A percentile compares a stretch with the other conserved stretches of the same genome.
Conservation (phyloP, 2,797 vertebrate genomes). For the Fratercula arctica region DNA sequence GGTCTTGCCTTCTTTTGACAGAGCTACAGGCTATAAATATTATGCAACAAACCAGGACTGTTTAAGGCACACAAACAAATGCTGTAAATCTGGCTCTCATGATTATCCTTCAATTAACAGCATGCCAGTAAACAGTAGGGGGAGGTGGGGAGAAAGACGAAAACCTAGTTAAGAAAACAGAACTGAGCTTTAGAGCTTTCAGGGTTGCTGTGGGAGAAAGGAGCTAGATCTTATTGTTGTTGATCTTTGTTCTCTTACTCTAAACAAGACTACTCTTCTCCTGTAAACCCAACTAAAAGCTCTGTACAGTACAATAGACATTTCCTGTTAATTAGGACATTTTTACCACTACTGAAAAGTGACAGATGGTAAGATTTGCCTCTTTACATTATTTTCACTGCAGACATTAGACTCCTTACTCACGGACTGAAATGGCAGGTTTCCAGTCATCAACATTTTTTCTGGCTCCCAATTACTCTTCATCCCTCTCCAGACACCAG, state of each 20-base stretch:
- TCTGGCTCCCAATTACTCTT: constrained; percentile 30
- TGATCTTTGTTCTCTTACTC: not conserved
- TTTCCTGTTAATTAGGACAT: constrained; percentile 9
- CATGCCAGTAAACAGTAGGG: not conserved
- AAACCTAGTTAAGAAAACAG: not conserved
- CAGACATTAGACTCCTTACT: not conserved
- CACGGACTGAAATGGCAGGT: constrained; percentile 50
- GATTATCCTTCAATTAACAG: not conserved
- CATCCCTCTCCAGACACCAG: constrained; percentile 54
- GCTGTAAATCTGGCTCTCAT: not conserved
- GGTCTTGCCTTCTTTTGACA: not conserved
- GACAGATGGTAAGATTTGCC: constrained; percentile 54
- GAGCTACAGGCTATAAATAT: not conserved
- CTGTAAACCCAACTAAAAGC: not conserved
- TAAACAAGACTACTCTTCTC: not conserved
- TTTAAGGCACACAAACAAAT: not conserved
- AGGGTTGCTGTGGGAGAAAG: not conserved
- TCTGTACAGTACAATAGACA: not conserved
- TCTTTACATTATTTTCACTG: constrained; percentile 32
- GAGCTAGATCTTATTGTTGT: not conserved
- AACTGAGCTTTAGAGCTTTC: not conserved
- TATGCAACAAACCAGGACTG: not conserved
- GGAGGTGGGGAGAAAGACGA: not conserved
- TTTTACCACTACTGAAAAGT: not conserved
- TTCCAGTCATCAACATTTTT: constrained; percentile 47